Percentiles rank a stretch among this genome's conserved stretches.
Conservation (phyloP, 2,113 vertebrate genomes). For the Rattus rattus region DNA sequence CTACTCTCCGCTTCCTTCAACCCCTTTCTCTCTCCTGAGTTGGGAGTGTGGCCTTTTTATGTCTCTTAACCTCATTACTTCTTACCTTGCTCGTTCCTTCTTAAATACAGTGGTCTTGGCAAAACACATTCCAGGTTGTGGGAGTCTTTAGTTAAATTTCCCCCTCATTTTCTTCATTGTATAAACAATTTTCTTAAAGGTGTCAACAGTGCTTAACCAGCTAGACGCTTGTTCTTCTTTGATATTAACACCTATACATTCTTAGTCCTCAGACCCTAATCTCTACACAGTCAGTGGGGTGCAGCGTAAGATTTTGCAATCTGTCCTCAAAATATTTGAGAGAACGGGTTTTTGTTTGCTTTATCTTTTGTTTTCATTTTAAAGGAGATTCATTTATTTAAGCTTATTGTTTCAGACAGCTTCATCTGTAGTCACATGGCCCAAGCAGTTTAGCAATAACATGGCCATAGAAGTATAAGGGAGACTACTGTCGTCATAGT, state of each 20-base stretch:
- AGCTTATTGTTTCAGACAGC: background rate
- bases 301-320: background rate
- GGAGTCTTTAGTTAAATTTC: background rate
- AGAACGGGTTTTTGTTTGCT: background rate
- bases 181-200: background rate
- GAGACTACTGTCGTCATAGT: no score
- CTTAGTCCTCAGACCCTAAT: no score
- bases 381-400: background rate
- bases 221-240: background rate
- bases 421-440: background rate
- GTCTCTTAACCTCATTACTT: no score
- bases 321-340: background rate
- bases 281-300: background rate
- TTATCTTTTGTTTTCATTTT: background rate
- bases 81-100: accelerated
- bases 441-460: background rate
- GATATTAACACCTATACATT: accelerated
- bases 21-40: background rate
- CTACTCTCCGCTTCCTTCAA: background rate
- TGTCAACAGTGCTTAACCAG: background rate
- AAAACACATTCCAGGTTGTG: background rate
- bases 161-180: background rate
- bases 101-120: background rate
- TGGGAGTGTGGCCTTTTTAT: background rate
- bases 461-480: background rate